Percentiles rank a stretch among this genome's conserved stretches.
These are phyloP conservation scores for Ceriagrion tenellum DNA, from an alignment of 2,888 invertebrate species.

Conservation along the genomic window DNA sequence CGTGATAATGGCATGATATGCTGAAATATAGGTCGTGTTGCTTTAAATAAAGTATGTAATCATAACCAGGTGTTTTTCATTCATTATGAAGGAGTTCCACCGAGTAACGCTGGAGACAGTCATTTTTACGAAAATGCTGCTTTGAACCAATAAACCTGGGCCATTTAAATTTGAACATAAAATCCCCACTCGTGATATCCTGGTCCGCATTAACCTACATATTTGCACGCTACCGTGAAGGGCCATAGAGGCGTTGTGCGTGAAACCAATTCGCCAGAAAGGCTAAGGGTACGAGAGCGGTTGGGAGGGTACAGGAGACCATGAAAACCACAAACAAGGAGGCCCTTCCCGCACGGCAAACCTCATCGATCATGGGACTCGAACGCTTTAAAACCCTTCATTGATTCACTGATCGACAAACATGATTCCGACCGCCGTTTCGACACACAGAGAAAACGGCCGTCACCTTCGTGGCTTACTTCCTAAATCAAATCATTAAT, in stretches of 20 bases:
- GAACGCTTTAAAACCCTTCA: neutral
- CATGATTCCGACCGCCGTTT: neutral
- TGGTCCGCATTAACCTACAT: too few relatives aligned
- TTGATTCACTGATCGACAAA: constrained; percentile 1
- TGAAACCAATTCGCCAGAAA: neutral
- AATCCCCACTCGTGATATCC: too few relatives aligned
- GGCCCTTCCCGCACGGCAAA: neutral
- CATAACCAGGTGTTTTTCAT: too few relatives aligned
- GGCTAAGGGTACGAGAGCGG: too few relatives aligned
- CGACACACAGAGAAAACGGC: neutral
- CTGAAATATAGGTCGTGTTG: too few relatives aligned
- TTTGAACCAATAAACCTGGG: too few relatives aligned
- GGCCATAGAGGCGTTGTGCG: neutral
- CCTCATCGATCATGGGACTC: neutral
- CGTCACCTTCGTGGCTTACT: neutral
- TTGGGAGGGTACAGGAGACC: neutral
- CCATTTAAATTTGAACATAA: too few relatives aligned
- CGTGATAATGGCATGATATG: too few relatives aligned
- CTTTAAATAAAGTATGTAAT: too few relatives aligned
- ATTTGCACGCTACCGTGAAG: neutral
- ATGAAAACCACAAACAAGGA: neutral
- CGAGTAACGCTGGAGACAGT: too few relatives aligned
- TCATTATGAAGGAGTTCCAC: too few relatives aligned
- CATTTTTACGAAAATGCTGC: too few relatives aligned
- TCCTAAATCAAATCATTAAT: neutral